Conservation (phyloP, 2,888 invertebrate species). For the Neoscelio sp. region DNA sequence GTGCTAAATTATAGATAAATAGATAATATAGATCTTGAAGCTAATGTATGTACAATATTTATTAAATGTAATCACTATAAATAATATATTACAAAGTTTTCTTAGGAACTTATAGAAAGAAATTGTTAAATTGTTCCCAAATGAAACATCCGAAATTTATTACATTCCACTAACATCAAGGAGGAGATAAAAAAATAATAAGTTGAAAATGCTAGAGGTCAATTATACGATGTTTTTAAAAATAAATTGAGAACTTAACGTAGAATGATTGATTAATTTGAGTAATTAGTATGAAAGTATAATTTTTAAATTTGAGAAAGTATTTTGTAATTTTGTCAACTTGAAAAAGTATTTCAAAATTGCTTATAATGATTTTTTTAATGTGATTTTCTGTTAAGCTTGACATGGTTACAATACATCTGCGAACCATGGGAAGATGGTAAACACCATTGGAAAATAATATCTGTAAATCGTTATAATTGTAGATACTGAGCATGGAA, state of each 20-base stretch:
- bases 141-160: constrained; percentile 9
- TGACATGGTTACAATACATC: constrained; percentile 46
- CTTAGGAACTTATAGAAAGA: too few species aligned
- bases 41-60: too few species aligned
- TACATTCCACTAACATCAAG: constrained; percentile 34
- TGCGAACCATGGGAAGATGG: constrained; percentile 40
- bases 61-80: too few species aligned
- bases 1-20: too few species aligned
- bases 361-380: not conserved
- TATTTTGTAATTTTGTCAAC: not conserved
- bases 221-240: constrained; percentile 28
- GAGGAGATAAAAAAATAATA: constrained; percentile 12
- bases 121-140: constrained; percentile 35
- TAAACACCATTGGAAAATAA: constrained; percentile 41
- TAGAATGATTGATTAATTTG: not conserved
- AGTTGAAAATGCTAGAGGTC: constrained; percentile 31
- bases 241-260: constrained; percentile 38
- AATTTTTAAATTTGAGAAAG: too few species aligned
- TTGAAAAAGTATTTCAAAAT: too few species aligned
- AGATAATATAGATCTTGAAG: too few species aligned
- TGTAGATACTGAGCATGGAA: not conserved
- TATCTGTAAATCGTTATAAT: constrained; percentile 24
- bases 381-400: constrained; percentile 2
- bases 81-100: too few species aligned
- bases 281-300: too few species aligned